Conservation (phyloP, 2,888 invertebrate genomes). For the Yponomeuta cagnagella region DNA sequence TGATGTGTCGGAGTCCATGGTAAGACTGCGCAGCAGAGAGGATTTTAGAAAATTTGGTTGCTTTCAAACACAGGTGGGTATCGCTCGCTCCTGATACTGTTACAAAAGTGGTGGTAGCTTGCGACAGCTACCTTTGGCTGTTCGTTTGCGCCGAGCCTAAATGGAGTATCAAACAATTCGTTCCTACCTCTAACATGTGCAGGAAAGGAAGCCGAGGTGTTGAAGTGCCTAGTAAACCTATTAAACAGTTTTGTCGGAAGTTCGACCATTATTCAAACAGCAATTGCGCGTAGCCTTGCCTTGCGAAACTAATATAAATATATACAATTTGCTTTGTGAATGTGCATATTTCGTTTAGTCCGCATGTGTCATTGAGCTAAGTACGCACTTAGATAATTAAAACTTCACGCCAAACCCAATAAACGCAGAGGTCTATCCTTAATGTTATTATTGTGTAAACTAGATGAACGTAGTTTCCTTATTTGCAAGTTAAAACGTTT, state of each 20-base stretch:
- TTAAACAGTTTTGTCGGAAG: neutral
- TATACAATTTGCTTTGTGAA: slow-evolving; percentile 9
- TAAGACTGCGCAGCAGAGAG: too few relatives aligned
- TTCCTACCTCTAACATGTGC: neutral
- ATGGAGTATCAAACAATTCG: neutral
- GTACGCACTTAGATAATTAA: slow-evolving; percentile 6
- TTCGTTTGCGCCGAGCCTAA: neutral
- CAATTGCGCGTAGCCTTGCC: slow-evolving; percentile 7
- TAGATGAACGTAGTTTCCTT: too few relatives aligned
- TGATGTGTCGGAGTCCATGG: too few relatives aligned
- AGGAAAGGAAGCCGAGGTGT: too few relatives aligned
- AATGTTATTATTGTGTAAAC: too few relatives aligned
- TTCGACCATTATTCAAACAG: neutral
- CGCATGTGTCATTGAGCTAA: slow-evolving; percentile 12
- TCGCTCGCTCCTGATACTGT: too few relatives aligned
- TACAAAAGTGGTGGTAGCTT: too few relatives aligned
- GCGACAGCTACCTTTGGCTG: too few relatives aligned
- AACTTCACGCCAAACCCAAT: neutral
- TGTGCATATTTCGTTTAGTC: slow-evolving; percentile 11
- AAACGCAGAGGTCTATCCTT: too few relatives aligned
- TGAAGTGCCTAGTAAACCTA: neutral
- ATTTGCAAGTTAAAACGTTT: too few relatives aligned
- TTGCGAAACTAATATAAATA: neutral
- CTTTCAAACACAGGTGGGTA: too few relatives aligned
- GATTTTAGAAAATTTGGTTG: too few relatives aligned